Evolutionary conservation across 2,113 vertebrate genomes (phyloP).

Genomic region (Trinectes maculatus): DNA sequence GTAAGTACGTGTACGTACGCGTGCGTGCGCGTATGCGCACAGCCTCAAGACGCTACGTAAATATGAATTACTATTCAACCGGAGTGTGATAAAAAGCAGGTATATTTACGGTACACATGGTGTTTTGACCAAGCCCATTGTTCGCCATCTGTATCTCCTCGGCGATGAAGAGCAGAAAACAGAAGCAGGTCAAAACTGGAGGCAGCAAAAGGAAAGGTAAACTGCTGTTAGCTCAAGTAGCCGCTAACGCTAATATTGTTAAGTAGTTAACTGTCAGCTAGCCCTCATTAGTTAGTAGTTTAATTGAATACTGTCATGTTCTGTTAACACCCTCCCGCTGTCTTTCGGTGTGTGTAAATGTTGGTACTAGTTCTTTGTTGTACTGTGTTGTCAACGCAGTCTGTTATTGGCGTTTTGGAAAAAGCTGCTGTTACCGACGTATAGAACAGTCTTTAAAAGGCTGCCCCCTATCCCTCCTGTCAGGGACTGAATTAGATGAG

Average conservation of each 20-base stretch:
- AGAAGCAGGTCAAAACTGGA: constrained; percentile 56
- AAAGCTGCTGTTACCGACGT: no score
- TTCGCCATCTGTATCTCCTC: background rate
- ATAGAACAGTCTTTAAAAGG: no score
- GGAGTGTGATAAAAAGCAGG: constrained; percentile 29
- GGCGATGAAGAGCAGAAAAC: constrained; percentile 79
- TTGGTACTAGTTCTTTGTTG: no score
- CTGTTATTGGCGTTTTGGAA: no score
- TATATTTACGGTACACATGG: background rate
- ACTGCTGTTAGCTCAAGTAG: constrained; percentile 38
- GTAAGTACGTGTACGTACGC: background rate
- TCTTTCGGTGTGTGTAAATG: no score
- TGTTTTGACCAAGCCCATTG: background rate
- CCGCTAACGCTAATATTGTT: constrained; percentile 22
- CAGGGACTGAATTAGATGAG: no score
- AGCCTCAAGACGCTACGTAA: background rate
- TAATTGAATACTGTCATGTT: background rate
- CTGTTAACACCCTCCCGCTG: background rate
- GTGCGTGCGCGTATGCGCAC: background rate
- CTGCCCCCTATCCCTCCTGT: no score
- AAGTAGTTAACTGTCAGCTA: constrained; percentile 31
- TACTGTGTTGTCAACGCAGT: no score
- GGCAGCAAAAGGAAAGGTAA: constrained; percentile 76
- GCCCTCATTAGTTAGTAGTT: background rate
- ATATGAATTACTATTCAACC: constrained; percentile 23